Conservation (phyloP, 2,113 vertebrate species). For the Alethe diademata region DNA sequence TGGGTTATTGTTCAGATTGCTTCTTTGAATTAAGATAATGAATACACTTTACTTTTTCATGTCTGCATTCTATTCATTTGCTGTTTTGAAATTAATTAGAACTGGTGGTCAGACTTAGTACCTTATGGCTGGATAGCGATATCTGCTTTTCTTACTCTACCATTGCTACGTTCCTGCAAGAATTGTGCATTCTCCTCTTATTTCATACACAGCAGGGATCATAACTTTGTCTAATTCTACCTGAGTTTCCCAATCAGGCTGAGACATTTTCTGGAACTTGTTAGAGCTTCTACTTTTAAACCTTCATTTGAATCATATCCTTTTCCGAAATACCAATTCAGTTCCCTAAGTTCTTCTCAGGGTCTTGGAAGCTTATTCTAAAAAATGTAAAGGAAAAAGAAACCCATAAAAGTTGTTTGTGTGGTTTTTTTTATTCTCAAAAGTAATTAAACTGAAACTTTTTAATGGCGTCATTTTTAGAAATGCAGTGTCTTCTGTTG, state of each 20-base stretch:
- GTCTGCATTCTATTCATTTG: not conserved
- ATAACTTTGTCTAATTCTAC: not conserved
- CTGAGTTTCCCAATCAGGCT: not conserved
- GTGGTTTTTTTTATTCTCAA: not conserved
- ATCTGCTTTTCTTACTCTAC: not conserved
- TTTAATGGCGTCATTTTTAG: not conserved
- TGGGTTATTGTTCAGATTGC: not conserved
- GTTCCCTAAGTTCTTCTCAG: not conserved
- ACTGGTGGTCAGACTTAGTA: not conserved
- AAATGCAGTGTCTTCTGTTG: not conserved
- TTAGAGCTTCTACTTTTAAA: not conserved
- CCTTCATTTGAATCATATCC: not conserved
- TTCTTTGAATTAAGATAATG: not conserved
- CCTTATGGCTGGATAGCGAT: not conserved
- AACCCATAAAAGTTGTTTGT: too few species aligned
- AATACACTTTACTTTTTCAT: not conserved
- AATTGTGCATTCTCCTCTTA: not conserved
- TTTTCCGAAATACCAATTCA: not conserved
- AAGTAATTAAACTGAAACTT: not conserved
- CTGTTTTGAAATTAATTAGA: not conserved
- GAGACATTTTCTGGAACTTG: not conserved
- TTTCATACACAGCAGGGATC: not conserved
- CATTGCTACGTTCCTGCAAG: not conserved
- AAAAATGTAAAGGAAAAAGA: not conserved
- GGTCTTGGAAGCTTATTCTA: not conserved